Evolutionary conservation across 2,888 invertebrate species (phyloP), one percentile per base, ranked within the genome.

Genomic region (Ophraella communa): DNA sequence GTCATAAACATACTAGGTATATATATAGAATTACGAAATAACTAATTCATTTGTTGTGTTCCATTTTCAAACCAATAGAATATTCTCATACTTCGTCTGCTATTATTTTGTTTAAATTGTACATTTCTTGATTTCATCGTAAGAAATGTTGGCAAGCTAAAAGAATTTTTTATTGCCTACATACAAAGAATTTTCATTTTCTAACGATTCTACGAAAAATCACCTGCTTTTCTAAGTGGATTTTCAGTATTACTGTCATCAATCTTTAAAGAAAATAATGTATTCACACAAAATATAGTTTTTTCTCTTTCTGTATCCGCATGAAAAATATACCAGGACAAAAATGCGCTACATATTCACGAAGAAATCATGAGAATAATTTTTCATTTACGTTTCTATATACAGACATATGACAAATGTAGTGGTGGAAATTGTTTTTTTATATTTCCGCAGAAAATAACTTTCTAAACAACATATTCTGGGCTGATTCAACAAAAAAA

Each of bases 181-280:
- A 30, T 30, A 62, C 51, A 55, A 62, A 53, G 66, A 70, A 69
- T 47, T 71, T 66, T 69, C 69, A 70, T 71, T 68, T 66, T 58
- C 62, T 53, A 64, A 49, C 62, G 63, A 66, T 70, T 69, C 66
- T 67, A 68, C 70, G 71, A 69, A 71, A 72, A 74, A 74, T 72
- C 68, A 68, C 69, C 64, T 68, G 64, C 65, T 71, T 68, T 69
- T 67, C 70, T 72, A 72, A 73, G 72, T 73, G 73, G 71, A 73
- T 74, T 73, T 73, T 45, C 70, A 71, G 71, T 73, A 73, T 72
- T 70, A 71, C 71, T 71, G 69, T 71, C 73, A 77, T 77, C 74
- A 76, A 77, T 77, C 77, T 77, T 73, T 51, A 49, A 67, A 20
- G 71, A 70, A 75, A 73, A 75, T 73, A 74, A 73, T 76, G 74